Percentiles rank a stretch among this genome's conserved stretches.
These are phyloP conservation scores for Amphiduros pacificus DNA, from an alignment of 2,888 invertebrate genomes.

Conservation along the genomic window DNA sequence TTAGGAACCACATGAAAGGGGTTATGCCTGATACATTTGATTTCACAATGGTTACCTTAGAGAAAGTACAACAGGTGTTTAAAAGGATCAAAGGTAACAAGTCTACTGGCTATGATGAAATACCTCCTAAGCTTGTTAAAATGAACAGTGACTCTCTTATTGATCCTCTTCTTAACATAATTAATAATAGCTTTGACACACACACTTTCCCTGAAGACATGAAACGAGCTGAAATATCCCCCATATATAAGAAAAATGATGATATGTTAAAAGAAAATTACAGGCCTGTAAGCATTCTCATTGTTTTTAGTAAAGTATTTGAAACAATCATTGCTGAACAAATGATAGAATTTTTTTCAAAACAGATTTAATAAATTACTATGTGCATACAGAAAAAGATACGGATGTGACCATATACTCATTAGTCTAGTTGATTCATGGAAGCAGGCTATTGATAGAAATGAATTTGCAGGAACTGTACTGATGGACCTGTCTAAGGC, in stretches of 20 bases:
- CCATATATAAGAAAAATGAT: neutral
- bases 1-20: neutral
- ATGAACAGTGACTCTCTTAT: no score
- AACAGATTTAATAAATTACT: neutral
- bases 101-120: neutral
- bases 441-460: neutral
- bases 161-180: neutral
- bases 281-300: neutral
- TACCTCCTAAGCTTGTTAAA: neutral
- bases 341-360: neutral
- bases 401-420: neutral
- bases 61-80: neutral
- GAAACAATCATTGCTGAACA: neutral
- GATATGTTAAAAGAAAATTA: neutral
- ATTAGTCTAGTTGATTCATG: neutral
- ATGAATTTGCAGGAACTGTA: neutral
- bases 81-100: neutral
- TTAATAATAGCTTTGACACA: neutral
- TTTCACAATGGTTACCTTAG: neutral
- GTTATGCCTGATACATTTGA: neutral
- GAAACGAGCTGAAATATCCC: neutral
- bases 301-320: neutral
- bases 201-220: neutral
- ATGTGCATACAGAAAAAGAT: neutral
- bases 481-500: neutral